Evolutionary conservation across 23 tunicate genomes (phyloP), one percentile per base, ranked within the genome.

Genomic region (Halocynthia roretzi): DNA sequence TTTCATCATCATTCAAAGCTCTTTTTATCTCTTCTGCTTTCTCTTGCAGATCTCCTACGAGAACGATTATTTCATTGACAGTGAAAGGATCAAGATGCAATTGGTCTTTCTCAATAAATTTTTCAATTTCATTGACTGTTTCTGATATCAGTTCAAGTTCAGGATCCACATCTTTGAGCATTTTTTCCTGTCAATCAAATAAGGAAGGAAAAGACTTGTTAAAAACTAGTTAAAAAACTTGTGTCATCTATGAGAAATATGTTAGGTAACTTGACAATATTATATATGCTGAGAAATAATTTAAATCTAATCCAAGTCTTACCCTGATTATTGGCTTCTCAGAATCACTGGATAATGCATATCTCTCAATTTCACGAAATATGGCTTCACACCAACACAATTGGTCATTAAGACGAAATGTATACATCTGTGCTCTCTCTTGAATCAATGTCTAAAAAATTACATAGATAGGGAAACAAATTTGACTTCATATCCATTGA

Each of bases 301-400:
- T 20, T 15, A 0, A 15, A 5, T 58, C 17, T 58, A 14, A 58
- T n/a, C 63, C 15, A 20, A 20, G 15, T 65, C 70, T 65, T 65
- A 65, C 70, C 19, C 31, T 40, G 19, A 65, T 15, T 15, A 15
- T 8, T 20, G 70, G 70, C 63, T 54, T 74, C 31, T 74, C 78
- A n/a, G 21, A 19, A 11, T 56, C 50, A 18, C 56, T 54, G 20
- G 22, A 17, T 15, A 74, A 56, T 54, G 55, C 56, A 74, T 54
- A 74, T 18, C 56, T 31, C 12, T 56, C 50, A 19, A 74, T 74
- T 8, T 74, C 78, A 10, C 64, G 6, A 22, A 50, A 23, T 64
- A 74, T 74, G 17, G 65, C 14, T n/a, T 20, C 56, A 64, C 78
- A 74, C 78, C 78, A 74, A 21, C 60, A 20, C 31, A 74, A 19